A percentile compares a stretch with the other conserved stretches of the same genome.
Conservation (phyloP, 2,113 vertebrate species). For the Percopsis transmontana region DNA sequence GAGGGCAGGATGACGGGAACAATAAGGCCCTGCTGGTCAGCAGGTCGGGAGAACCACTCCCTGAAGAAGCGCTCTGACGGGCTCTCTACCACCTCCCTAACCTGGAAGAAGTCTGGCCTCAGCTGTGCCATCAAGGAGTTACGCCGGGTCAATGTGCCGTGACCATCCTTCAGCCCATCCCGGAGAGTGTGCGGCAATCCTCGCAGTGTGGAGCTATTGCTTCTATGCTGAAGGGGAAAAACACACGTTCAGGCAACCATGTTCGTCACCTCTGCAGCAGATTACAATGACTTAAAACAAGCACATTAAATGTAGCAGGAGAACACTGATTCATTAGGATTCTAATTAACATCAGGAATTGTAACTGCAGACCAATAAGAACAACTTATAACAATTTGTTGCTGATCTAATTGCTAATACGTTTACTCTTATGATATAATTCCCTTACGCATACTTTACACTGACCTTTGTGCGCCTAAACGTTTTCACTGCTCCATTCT, state of each 20-base stretch:
- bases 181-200: constrained; percentile 76
- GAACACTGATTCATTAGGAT: no score
- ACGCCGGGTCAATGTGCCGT: constrained; percentile 80
- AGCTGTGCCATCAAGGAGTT: constrained; percentile 84
- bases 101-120: constrained; percentile 76
- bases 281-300: background rate
- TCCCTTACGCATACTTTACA: no score
- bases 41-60: constrained; percentile 86
- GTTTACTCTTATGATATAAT: no score
- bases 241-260: background rate
- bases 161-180: constrained; percentile 82
- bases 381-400: no score
- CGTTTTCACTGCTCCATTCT: constrained; percentile 84
- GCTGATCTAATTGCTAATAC: no score
- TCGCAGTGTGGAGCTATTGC: constrained; percentile 87
- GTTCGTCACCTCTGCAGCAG: background rate
- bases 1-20: constrained; percentile 84
- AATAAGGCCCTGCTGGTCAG: constrained; percentile 83
- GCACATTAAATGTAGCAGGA: background rate
- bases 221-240: constrained; percentile 77
- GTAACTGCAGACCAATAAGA: no score
- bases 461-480: constrained; percentile 91
- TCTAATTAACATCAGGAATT: no score
- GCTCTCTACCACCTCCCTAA: constrained; percentile 63
- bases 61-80: constrained; percentile 83